These are phyloP conservation scores for Tympanoctomys barrerae DNA, from an alignment of 2,797 vertebrate genomes.

Conservation along the genomic window DNA sequence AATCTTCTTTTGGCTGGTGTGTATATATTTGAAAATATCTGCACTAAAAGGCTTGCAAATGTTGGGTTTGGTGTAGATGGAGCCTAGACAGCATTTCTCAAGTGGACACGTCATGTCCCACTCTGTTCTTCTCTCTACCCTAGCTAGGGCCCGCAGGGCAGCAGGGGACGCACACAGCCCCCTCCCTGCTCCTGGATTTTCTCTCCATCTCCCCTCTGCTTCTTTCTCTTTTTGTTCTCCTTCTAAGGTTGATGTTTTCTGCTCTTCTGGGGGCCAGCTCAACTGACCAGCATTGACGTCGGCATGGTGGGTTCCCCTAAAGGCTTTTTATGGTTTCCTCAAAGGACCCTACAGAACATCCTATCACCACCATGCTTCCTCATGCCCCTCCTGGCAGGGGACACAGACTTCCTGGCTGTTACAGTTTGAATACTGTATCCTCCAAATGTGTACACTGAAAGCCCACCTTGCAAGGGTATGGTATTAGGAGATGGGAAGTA, in stretches of 20 bases:
- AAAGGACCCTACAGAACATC: not conserved
- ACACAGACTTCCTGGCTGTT: not conserved
- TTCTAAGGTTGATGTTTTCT: not conserved
- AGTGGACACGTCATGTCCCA: not conserved
- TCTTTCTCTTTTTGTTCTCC: too few species aligned
- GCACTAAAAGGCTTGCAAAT: not conserved
- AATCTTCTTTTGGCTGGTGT: not conserved
- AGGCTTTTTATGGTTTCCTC: not conserved
- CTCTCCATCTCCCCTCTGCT: not conserved
- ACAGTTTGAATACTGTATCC: not conserved
- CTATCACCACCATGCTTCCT: not conserved
- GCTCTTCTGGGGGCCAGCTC: not conserved
- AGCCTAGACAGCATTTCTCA: not conserved
- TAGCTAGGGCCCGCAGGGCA: not conserved
- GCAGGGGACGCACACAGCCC: not conserved
- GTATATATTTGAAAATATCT: not conserved
- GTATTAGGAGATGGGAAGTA: not conserved
- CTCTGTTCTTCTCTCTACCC: too few species aligned
- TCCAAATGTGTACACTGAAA: not conserved
- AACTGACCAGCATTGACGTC: too few species aligned
- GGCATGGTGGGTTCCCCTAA: not conserved
- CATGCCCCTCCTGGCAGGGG: too few species aligned
- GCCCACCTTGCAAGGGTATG: not conserved
- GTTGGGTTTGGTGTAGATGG: not conserved
- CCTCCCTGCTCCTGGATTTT: not conserved